phyloP scores from a whole-genome alignment of 2,888 invertebrate species.

The Epistrophella euchroma region DNA sequence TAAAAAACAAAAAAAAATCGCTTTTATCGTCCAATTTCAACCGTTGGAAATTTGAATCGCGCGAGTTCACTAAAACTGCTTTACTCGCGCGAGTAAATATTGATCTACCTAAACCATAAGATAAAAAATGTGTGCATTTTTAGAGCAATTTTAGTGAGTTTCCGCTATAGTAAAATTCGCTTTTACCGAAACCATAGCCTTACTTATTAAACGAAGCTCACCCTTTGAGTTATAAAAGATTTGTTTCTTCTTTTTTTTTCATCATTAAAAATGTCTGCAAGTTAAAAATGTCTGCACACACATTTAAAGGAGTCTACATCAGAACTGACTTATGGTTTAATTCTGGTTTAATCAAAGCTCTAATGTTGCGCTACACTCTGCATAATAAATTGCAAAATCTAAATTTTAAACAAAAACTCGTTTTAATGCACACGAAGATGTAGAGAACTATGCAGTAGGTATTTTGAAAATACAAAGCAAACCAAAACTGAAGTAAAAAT shows the following conservation, averaged over 20 bases:
- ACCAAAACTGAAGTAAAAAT: not conserved
- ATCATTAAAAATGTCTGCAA: not conserved
- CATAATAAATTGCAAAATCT: constrained; percentile 54
- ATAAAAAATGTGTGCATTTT: no score
- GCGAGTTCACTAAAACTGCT: no score
- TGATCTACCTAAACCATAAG: no score
- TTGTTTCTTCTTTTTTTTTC: not conserved
- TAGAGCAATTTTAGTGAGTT: no score
- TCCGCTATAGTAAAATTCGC: no score
- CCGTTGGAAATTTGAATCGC: no score
- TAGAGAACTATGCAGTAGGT: not conserved
- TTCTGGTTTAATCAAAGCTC: constrained; percentile 55
- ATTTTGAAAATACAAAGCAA: not conserved
- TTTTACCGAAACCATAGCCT: no score
- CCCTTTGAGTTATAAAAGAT: constrained; percentile 11
- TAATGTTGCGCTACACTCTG: constrained; percentile 54
- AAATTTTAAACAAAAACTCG: constrained; percentile 53
- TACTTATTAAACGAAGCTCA: no score
- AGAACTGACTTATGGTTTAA: not conserved
- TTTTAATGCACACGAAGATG: constrained; percentile 23
- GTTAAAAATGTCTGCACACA: constrained; percentile 7
- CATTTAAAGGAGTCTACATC: not conserved
- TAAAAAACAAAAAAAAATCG: no score
- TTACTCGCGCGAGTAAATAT: no score
- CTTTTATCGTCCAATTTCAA: no score